These are phyloP conservation scores for Passer domesticus DNA, from an alignment of 2,113 vertebrate species.

Conservation along the genomic window DNA sequence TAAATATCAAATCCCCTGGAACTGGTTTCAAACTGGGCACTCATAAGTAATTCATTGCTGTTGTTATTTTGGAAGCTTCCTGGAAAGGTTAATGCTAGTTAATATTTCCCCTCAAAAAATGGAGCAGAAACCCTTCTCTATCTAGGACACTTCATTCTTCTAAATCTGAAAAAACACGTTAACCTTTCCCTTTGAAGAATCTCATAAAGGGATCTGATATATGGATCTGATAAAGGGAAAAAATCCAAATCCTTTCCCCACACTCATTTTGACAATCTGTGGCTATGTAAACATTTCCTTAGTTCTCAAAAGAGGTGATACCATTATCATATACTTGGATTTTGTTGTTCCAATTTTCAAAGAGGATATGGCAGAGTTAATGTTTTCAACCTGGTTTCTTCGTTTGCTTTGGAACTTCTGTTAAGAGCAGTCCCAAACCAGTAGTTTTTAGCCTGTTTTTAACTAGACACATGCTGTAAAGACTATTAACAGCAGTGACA, in stretches of 20 bases:
- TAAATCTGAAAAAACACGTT: neutral
- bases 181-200: neutral
- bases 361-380: neutral
- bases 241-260: neutral
- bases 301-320: neutral
- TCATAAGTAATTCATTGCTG: slow-evolving; percentile 13
- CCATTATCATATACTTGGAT: neutral
- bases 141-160: neutral
- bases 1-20: neutral
- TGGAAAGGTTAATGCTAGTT: neutral
- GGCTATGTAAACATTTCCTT: neutral
- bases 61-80: slow-evolving; percentile 19
- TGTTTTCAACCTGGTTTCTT: neutral
- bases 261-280: neutral
- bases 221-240: neutral
- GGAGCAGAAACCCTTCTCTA: neutral
- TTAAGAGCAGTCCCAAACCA: neutral
- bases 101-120: neutral
- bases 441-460: neutral
- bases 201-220: no score
- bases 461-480: neutral
- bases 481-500: neutral
- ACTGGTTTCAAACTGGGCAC: neutral
- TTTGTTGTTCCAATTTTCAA: neutral
- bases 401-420: neutral